Evolutionary conservation across 2,113 vertebrate genomes (phyloP), one percentile per base, ranked within the genome.

Genomic region (Pao palembangensis): DNA sequence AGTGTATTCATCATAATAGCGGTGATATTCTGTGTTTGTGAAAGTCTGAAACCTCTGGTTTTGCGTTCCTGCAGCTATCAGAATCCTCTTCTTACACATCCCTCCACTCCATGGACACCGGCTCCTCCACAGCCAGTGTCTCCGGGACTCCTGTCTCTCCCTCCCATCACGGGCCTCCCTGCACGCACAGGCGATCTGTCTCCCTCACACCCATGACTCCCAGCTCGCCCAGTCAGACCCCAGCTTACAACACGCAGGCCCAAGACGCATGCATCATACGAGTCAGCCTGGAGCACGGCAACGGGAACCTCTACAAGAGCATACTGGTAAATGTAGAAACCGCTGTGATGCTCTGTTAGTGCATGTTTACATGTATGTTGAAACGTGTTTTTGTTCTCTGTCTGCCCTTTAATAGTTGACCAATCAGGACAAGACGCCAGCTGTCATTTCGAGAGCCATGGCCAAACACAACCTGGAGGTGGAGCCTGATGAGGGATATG

Each of bases 261-360:
- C 88, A 92, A n/a, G 94, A 96, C 6, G 88, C 74, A 0, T 96
- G 96, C 82, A 94, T 98, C 69, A 91, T 98, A 74, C 86, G 93
- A 0, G 91, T 94, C 85, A 96, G 95, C 12, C 49, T 92, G 17
- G 92, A 96, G 13, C 87, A 95, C 0, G 85, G 86, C 81, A 95
- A 94, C 0, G 94, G 92, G 28, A 98, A 96, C 20, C 90, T 97
- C 75, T 98, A 98, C 90, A 98, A 98, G 86, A 98, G 95, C 89
- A 96, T 98, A 50, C 57, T 98, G 93, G 96, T 98, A 71, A 86
- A 87, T 42, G 18, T 12, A 12, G 34, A 38, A 38, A 38, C 34
- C 8, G 34, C 34, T 38, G 10, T 2, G 34, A 38, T 38, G 34
- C 34, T 38, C 10, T 38, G 34, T 2, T 4, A 12, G 34, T 38